Conservation (phyloP, 2,888 invertebrate genomes). For the Agonum fuliginosum region DNA sequence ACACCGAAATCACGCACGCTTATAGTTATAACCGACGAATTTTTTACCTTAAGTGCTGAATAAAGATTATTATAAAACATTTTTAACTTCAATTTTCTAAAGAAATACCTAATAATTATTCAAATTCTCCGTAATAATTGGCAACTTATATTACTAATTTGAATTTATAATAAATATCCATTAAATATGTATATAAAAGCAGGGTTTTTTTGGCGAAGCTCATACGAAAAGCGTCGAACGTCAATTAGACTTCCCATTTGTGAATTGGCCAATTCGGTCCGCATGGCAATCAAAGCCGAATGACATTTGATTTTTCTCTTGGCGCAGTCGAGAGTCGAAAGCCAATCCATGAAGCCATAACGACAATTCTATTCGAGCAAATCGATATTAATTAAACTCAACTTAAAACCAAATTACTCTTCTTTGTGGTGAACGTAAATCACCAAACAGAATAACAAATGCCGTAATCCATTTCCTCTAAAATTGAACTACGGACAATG, state of each 20-base stretch:
- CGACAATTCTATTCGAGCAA: constrained; percentile 22
- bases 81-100: too few species aligned
- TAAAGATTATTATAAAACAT: too few species aligned
- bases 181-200: too few species aligned
- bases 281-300: constrained; percentile 11
- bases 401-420: constrained; percentile 36
- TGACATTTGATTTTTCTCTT: constrained; percentile 12
- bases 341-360: constrained; percentile 18
- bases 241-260: neutral
- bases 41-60: too few species aligned
- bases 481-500: constrained; percentile 52
- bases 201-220: neutral
- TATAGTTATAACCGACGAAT: too few species aligned
- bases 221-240: neutral
- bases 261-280: neutral
- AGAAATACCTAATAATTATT: too few species aligned
- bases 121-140: too few species aligned
- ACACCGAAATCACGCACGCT: too few species aligned
- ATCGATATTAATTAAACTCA: constrained; percentile 44
- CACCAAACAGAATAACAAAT: constrained; percentile 42
- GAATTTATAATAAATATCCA: too few species aligned
- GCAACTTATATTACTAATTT: too few species aligned
- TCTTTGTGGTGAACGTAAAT: constrained; percentile 39
- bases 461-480: constrained; percentile 51
- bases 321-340: neutral